Evolutionary conservation across 2,113 vertebrate species (phyloP), one percentile per base, ranked within the genome.

Genomic region (Crotalus horridus): DNA sequence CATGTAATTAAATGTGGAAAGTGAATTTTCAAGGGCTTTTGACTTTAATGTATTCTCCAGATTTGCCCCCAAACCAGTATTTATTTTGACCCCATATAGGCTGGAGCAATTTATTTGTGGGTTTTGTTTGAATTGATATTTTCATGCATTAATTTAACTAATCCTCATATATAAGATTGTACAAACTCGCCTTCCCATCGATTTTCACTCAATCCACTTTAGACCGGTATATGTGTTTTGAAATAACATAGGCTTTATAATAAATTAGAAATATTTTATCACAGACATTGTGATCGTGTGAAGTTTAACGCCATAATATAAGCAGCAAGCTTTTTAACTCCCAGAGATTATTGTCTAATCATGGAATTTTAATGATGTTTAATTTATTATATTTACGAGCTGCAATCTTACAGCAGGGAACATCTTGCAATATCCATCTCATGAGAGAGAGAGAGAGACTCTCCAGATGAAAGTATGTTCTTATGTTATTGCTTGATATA

Each of bases 21-120:
- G 64, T 92, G 89, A 93, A 89, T 93, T 95, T 74, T 39, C 90
- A 94, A 96, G 96, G 96, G 96, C 96, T 96, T 96, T 87, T 93
- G 94, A 94, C 95, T 96, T 96, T 97, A 97, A 96, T 95, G 93
- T 94, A 87, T 85, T 43, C 96, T 89, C 48, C 53, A 90, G 94
- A 92, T 91, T 95, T 96, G 92, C 95, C 93, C 93, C 93, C 94
- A 11, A 91, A 91, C 90, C 90, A 53, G 93, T 95, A 91, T 96
- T 95, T 96, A 59, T 94, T 91, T 93, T 24, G 89, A 29, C 91
- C 93, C 86, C 95, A 58, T 33, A 26, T 1, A 0, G 59, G 90
- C 7, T 0, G 46, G 92, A 94, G 69, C 29, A 85, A 74, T n/a
- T 92, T 58, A 90, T 23, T 23, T 90, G 54, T 29, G 85, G 74